Percentiles rank a stretch among this genome's conserved stretches.
phyloP scores from a whole-genome alignment of 1,140 invertebrate species.

The Scylla paramamosain region DNA sequence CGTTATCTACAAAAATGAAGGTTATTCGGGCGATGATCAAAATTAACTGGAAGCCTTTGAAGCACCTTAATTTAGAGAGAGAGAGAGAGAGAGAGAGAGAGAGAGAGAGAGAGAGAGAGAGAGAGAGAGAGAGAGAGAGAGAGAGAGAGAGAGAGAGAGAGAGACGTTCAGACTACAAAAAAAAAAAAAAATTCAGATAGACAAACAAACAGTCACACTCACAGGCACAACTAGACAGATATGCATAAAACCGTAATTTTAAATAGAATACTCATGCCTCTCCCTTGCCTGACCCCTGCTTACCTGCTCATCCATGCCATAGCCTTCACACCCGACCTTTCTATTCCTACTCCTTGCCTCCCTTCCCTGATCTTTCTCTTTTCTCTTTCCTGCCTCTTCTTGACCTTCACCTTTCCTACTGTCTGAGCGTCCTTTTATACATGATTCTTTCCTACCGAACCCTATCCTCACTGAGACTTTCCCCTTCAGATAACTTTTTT shows the following conservation, averaged over 20 bases:
- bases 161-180: not conserved
- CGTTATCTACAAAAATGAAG: slow-evolving; percentile 2
- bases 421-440: not conserved
- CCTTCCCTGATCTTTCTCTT: no score
- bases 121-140: slow-evolving; percentile 6
- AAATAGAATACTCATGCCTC: no score
- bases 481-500: no score
- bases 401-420: not conserved
- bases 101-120: slow-evolving; percentile 20
- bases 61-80: not conserved
- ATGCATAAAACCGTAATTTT: not conserved
- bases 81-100: slow-evolving; percentile 20
- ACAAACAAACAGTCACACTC: not conserved
- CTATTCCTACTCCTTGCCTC: no score
- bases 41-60: not conserved
- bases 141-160: not conserved
- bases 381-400: not conserved
- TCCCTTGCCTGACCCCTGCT: no score
- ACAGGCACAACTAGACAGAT: not conserved
- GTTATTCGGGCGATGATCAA: slow-evolving; percentile 1
- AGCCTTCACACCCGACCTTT: no score
- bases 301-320: no score
- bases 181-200: not conserved
- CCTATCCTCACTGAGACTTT: no score
- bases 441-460: not conserved